Conservation (phyloP, 2,797 vertebrate species). For the Eulemur albifrons region DNA sequence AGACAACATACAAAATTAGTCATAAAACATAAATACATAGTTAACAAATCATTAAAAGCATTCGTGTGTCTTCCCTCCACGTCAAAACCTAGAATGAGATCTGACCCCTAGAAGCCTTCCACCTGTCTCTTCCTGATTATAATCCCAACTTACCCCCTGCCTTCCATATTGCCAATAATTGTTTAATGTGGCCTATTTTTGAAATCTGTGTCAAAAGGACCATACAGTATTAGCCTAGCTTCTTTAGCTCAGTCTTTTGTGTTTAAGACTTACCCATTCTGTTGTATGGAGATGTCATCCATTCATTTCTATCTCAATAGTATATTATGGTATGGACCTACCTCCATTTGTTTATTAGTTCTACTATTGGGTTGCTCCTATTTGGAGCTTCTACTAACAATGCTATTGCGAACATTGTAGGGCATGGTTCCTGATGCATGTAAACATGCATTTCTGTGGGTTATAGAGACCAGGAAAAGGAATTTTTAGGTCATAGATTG, state of each 20-base stretch:
- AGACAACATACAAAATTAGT: not conserved
- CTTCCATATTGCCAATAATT: not conserved
- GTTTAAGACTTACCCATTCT: not conserved
- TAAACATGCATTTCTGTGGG: not conserved
- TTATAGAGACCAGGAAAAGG: not conserved
- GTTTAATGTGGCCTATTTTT: not conserved
- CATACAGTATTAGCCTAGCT: not conserved
- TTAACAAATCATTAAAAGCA: constrained; percentile 9
- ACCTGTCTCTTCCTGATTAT: not conserved
- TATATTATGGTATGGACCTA: not conserved
- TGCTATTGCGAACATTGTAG: not conserved
- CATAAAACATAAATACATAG: not conserved
- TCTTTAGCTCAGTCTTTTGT: constrained; percentile 3
- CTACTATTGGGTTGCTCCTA: not conserved
- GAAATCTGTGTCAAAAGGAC: not conserved
- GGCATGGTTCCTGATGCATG: not conserved
- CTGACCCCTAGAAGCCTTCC: not conserved
- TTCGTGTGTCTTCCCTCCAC: not conserved
- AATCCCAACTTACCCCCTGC: not conserved
- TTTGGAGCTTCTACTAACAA: not conserved
- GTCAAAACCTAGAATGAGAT: not conserved
- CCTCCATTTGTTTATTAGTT: not conserved
- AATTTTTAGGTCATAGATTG: not conserved
- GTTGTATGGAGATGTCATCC: not conserved
- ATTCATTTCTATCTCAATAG: not conserved